Percentiles rank a stretch among this genome's conserved stretches.
Evolutionary conservation across 2,888 invertebrate species (phyloP).

Genomic region (Lymantria dispar): DNA sequence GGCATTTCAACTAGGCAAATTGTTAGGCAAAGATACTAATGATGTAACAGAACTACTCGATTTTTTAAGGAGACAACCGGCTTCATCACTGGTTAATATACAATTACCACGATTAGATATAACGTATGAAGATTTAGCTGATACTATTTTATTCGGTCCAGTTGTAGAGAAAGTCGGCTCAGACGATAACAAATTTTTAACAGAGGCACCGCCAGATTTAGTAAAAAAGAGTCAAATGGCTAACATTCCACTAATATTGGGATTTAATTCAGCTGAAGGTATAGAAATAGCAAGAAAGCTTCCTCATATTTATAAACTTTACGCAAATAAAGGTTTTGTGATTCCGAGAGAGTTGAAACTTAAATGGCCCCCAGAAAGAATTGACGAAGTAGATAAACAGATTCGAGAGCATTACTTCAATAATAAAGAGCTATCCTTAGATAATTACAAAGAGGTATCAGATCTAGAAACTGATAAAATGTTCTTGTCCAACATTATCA

Average conservation of each 20-base stretch:
- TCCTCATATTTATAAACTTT: slow-evolving; percentile 35
- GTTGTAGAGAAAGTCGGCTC: slow-evolving; percentile 63
- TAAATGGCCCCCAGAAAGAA: slow-evolving; percentile 44
- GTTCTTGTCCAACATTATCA: slow-evolving; percentile 61
- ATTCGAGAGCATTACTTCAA: slow-evolving; percentile 65
- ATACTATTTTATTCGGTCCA: slow-evolving; percentile 65
- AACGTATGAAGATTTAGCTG: slow-evolving; percentile 52
- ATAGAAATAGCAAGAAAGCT: slow-evolving; percentile 66
- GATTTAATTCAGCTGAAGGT: slow-evolving; percentile 71
- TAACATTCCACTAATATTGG: slow-evolving; percentile 65
- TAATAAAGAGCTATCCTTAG: slow-evolving; percentile 43
- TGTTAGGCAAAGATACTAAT: slow-evolving; percentile 64
- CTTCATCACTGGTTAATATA: slow-evolving; percentile 54
- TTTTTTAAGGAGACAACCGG: slow-evolving; percentile 56
- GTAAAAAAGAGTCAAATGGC: slow-evolving; percentile 51
- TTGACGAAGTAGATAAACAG: slow-evolving; percentile 46
- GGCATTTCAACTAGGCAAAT: slow-evolving; percentile 69
- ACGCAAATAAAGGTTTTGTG: slow-evolving; percentile 49
- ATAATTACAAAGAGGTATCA: slow-evolving; percentile 50
- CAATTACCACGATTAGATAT: slow-evolving; percentile 53
- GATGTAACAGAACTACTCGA: slow-evolving; percentile 57
- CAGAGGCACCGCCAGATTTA: slow-evolving; percentile 49
- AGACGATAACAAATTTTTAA: slow-evolving; percentile 55
- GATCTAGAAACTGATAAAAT: slow-evolving; percentile 59
- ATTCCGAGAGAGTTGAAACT: slow-evolving; percentile 71